These are phyloP conservation scores for Prorops nasuta DNA, from an alignment of 1,140 invertebrate species.

Conservation along the genomic window DNA sequence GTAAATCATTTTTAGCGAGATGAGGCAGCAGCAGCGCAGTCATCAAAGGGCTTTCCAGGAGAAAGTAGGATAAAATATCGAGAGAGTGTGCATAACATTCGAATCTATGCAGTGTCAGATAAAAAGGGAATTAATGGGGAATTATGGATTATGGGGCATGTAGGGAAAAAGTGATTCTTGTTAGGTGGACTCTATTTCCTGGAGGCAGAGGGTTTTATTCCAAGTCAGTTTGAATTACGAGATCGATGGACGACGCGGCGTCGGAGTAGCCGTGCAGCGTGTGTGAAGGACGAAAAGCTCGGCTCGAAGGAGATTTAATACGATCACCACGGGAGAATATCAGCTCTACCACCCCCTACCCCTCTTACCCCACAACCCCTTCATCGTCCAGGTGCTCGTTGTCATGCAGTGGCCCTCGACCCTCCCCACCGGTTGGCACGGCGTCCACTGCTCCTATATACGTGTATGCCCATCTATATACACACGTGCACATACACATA, in stretches of 20 bases:
- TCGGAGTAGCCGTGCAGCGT: neutral
- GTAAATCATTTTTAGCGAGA: too few species aligned
- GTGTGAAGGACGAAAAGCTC: constrained; percentile 33
- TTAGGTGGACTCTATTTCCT: too few species aligned
- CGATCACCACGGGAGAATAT: constrained; percentile 43
- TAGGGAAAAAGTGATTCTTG: too few species aligned
- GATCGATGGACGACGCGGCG: constrained; percentile 28
- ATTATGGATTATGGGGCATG: too few species aligned
- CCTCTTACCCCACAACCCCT: constrained; percentile 1
- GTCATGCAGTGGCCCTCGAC: too few species aligned
- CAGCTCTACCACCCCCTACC: constrained; percentile 30
- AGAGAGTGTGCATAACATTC: too few species aligned
- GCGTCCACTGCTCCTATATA: constrained; percentile 20
- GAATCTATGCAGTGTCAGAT: too few species aligned
- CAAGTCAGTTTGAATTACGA: constrained; percentile 36
- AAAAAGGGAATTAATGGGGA: too few species aligned
- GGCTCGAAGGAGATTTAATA: constrained; percentile 49
- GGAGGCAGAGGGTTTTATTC: constrained; percentile 38
- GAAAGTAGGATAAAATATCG: too few species aligned
- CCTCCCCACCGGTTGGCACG: too few species aligned
- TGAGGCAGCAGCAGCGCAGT: too few species aligned
- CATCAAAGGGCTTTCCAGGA: too few species aligned
- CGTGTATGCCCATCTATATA: constrained; percentile 13
- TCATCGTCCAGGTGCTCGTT: constrained; percentile 41
- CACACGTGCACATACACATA: neutral